phyloP scores from a whole-genome alignment of 2,888 invertebrate species.

The Spodoptera picta region DNA sequence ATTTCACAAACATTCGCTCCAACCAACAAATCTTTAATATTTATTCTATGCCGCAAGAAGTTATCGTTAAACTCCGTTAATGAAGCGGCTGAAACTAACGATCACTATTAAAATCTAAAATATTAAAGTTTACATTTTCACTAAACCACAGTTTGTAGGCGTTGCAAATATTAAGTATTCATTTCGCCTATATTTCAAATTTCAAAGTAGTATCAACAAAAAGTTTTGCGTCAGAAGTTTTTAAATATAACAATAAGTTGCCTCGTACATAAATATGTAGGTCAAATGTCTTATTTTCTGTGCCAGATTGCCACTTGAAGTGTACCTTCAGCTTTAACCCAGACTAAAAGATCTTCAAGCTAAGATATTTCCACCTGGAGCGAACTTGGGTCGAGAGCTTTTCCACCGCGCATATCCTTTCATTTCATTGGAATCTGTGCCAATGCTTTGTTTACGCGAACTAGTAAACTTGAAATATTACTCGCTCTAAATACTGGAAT shows the following conservation, averaged over 20 bases:
- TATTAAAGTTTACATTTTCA: slow-evolving; percentile 29
- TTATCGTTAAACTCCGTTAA: slow-evolving; percentile 40
- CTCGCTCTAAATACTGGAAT: slow-evolving; percentile 46
- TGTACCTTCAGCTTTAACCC: slow-evolving; percentile 40
- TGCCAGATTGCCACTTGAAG: slow-evolving; percentile 49
- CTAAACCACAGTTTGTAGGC: slow-evolving; percentile 3
- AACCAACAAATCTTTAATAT: slow-evolving; percentile 33
- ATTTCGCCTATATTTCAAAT: too few relatives aligned
- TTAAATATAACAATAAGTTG: background rate
- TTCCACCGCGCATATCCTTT: slow-evolving; percentile 81
- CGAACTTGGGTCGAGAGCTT: slow-evolving; percentile 71
- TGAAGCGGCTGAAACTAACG: slow-evolving; percentile 39
- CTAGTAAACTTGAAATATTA: slow-evolving; percentile 59
- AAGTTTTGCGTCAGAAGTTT: too few relatives aligned
- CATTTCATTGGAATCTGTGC: slow-evolving; percentile 83
- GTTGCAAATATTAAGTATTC: slow-evolving; percentile 4
- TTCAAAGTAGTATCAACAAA: too few relatives aligned
- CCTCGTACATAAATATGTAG: background rate
- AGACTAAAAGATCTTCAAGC: slow-evolving; percentile 66
- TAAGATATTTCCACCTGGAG: slow-evolving; percentile 70
- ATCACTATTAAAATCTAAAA: slow-evolving; percentile 35
- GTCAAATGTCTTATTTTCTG: slow-evolving; percentile 23
- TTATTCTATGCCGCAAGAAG: slow-evolving; percentile 42
- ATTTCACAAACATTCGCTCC: slow-evolving; percentile 28
- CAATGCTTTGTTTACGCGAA: slow-evolving; percentile 64